Conservation (phyloP, 2,113 vertebrate species). For the Sisor rabdophorus region DNA sequence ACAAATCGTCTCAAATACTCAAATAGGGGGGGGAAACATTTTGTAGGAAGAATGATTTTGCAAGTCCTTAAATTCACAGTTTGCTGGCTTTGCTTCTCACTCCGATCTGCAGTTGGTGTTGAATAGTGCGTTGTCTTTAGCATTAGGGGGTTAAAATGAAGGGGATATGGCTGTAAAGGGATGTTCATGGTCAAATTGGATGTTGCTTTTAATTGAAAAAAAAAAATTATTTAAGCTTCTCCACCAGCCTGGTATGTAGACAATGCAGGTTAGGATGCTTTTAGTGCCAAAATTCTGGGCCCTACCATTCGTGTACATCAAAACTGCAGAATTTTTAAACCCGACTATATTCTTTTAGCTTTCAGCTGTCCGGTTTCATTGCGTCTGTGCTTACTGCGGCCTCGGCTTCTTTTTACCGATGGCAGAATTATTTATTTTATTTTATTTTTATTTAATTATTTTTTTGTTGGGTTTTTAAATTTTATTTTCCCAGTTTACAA, state of each 20-base stretch:
- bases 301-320: not conserved
- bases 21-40: too few relatives aligned
- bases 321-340: not conserved
- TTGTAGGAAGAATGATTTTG: not conserved
- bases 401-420: not conserved
- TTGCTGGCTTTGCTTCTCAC: not conserved
- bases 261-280: not conserved
- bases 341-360: not conserved
- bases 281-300: not conserved
- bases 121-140: not conserved
- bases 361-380: not conserved
- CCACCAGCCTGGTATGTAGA: not conserved
- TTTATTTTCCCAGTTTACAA: too few relatives aligned
- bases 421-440: too few relatives aligned
- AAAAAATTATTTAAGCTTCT: not conserved
- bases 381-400: not conserved
- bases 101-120: not conserved
- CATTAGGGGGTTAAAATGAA: too few relatives aligned
- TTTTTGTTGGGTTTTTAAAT: too few relatives aligned
- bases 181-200: not conserved
- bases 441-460: too few relatives aligned
- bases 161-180: not conserved
- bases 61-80: not conserved
- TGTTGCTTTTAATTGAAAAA: not conserved
- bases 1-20: not conserved